phyloP scores from a whole-genome alignment of 2,797 vertebrate species.

The Schizopygopsis malacanthus region DNA sequence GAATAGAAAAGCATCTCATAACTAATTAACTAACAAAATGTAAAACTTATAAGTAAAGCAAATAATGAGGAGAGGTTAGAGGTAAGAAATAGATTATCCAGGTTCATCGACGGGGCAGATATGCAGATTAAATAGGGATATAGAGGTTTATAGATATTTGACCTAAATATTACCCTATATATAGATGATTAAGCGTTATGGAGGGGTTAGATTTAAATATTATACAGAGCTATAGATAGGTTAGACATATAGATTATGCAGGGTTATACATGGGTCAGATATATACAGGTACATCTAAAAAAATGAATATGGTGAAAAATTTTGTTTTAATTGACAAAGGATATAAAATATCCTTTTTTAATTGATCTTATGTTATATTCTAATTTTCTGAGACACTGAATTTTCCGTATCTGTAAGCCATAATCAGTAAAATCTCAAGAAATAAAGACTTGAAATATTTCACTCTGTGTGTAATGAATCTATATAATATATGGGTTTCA shows the following conservation, averaged over 20 bases:
- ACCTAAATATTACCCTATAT: background rate
- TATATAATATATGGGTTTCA: too few relatives aligned
- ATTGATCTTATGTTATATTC: too few relatives aligned
- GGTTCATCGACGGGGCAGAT: background rate
- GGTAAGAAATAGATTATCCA: background rate
- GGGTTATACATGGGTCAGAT: slow-evolving; percentile 2
- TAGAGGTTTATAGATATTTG: background rate
- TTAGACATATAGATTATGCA: background rate
- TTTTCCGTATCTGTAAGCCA: too few relatives aligned
- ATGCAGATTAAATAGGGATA: background rate
- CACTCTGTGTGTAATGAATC: too few relatives aligned
- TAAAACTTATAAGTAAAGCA: background rate
- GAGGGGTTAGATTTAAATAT: background rate
- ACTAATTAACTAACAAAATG: background rate
- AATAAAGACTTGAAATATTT: too few relatives aligned
- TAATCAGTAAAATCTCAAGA: too few relatives aligned
- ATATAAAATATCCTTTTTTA: too few relatives aligned
- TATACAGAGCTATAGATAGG: background rate
- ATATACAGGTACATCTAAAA: background rate
- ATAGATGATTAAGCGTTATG: background rate
- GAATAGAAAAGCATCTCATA: background rate
- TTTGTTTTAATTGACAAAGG: too few relatives aligned
- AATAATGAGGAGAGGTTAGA: background rate
- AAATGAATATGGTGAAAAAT: too few relatives aligned
- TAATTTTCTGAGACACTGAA: too few relatives aligned